phyloP scores from a whole-genome alignment of 2,888 invertebrate genomes.

The Esperia sulphurella region DNA sequence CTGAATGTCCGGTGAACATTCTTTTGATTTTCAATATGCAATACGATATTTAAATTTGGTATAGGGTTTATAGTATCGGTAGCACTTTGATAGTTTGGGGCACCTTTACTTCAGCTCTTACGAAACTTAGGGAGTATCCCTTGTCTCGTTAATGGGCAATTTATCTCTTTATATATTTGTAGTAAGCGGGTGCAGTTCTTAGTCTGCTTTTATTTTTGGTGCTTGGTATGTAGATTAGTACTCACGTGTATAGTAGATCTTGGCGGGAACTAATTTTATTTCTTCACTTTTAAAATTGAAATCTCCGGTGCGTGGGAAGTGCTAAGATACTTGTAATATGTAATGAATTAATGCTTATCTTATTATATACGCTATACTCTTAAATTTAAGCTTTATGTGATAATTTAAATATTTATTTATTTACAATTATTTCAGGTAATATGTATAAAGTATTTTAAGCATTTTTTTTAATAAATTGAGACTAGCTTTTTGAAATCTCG shows the following conservation, averaged over 20 bases:
- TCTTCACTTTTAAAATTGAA: slow-evolving; percentile 10
- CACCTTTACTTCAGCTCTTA: not conserved
- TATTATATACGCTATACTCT: slow-evolving; percentile 1
- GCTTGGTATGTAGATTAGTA: slow-evolving; percentile 37
- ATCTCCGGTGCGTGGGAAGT: slow-evolving; percentile 27
- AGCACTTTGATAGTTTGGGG: not conserved
- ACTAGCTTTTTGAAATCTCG: slow-evolving; percentile 70
- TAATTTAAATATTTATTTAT: slow-evolving; percentile 3
- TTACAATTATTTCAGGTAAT: not conserved
- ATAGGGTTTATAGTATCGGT: slow-evolving; percentile 26
- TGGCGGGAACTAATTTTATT: slow-evolving; percentile 13
- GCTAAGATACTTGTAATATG: not conserved
- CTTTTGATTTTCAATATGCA: slow-evolving; percentile 31
- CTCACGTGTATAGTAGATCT: slow-evolving; percentile 1
- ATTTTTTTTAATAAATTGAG: slow-evolving; percentile 31
- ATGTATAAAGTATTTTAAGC: not conserved
- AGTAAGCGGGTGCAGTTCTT: slow-evolving; percentile 9
- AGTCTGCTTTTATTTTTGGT: slow-evolving; percentile 29
- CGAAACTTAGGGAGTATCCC: not conserved
- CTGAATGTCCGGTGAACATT: slow-evolving; percentile 31
- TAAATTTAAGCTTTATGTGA: not conserved
- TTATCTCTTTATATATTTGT: slow-evolving; percentile 7
- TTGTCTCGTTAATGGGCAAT: not conserved
- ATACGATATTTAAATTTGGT: slow-evolving; percentile 30
- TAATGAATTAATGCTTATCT: not conserved